Percentiles rank a stretch among this genome's conserved stretches.
Evolutionary conservation across 2,113 vertebrate species (phyloP).

Genomic region (Panthera tigris): DNA sequence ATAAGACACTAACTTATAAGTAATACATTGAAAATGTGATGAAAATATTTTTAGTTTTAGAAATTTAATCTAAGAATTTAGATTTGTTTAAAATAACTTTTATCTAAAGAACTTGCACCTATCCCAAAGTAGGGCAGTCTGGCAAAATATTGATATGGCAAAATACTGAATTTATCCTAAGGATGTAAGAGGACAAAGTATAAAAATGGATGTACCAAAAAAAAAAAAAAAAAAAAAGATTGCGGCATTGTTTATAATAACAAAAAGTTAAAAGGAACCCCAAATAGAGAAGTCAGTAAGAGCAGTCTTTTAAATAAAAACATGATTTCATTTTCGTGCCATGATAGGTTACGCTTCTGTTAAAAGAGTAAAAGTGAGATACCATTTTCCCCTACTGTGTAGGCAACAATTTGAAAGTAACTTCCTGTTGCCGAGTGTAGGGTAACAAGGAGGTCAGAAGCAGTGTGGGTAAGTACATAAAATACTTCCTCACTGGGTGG

Average conservation of each 20-base stretch:
- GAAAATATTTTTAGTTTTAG: conserved; percentile 40
- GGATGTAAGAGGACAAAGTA: neutral
- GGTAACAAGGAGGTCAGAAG: neutral
- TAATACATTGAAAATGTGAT: neutral
- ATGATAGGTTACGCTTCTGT: neutral
- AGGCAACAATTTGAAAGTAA: neutral
- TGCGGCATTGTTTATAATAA: neutral
- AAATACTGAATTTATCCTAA: conserved; percentile 19
- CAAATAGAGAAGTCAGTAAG: neutral
- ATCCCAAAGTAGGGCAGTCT: neutral
- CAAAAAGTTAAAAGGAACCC: neutral
- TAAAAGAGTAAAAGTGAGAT: neutral
- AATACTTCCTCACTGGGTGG: neutral
- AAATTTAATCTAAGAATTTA: conserved; percentile 26
- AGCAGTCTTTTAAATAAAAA: neutral
- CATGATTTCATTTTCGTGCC: neutral
- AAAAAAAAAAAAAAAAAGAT: neutral
- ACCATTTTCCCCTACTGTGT: neutral
- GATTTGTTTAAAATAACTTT: neutral
- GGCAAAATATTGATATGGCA: neutral
- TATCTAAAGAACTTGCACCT: neutral
- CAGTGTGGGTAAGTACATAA: neutral
- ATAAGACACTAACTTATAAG: neutral
- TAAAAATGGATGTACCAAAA: neutral
- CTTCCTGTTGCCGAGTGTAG: neutral